These are phyloP conservation scores for Sialis lutaria DNA, from an alignment of 2,888 invertebrate species.

Conservation along the genomic window DNA sequence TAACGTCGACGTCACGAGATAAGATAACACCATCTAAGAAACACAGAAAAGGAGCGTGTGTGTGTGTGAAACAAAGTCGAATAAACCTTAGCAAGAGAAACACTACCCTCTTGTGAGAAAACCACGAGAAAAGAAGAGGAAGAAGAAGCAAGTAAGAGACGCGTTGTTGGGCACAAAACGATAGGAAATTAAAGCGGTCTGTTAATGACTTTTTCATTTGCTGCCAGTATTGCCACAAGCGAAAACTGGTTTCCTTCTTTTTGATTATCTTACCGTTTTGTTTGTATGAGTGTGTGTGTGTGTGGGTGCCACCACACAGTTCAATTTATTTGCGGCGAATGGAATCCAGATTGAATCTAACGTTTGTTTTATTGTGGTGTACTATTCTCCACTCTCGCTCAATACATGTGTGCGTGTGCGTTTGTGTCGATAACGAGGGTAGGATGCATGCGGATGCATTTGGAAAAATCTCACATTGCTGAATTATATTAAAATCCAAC, in stretches of 20 bases:
- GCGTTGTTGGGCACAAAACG: conserved; percentile 3
- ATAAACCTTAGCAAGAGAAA: conserved; percentile 9
- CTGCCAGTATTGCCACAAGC: conserved; percentile 19
- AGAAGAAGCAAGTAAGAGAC: conserved; percentile 8
- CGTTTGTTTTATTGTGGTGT: too few relatives aligned
- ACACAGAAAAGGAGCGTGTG: too few relatives aligned
- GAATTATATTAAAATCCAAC: too few relatives aligned
- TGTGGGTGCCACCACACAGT: conserved; percentile 15
- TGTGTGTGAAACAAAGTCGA: too few relatives aligned
- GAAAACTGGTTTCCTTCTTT: conserved; percentile 9
- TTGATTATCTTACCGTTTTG: background rate
- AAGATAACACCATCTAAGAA: too few relatives aligned
- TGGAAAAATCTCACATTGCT: too few relatives aligned
- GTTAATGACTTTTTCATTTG: conserved; percentile 24
- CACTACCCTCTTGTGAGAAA: conserved; percentile 1
- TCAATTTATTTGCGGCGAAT: conserved; percentile 13
- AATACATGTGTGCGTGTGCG: too few relatives aligned
- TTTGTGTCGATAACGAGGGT: too few relatives aligned
- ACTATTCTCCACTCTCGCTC: too few relatives aligned
- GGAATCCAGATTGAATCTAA: too few relatives aligned
- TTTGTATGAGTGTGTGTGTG: conserved; percentile 11
- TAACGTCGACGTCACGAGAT: too few relatives aligned
- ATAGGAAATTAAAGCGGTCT: conserved; percentile 16
- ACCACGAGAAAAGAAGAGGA: conserved; percentile 3
- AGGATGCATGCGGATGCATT: too few relatives aligned